Base-by-base conservation (phyloP, 2,113 vertebrate species). In the Prunella himalayana region DNA sequence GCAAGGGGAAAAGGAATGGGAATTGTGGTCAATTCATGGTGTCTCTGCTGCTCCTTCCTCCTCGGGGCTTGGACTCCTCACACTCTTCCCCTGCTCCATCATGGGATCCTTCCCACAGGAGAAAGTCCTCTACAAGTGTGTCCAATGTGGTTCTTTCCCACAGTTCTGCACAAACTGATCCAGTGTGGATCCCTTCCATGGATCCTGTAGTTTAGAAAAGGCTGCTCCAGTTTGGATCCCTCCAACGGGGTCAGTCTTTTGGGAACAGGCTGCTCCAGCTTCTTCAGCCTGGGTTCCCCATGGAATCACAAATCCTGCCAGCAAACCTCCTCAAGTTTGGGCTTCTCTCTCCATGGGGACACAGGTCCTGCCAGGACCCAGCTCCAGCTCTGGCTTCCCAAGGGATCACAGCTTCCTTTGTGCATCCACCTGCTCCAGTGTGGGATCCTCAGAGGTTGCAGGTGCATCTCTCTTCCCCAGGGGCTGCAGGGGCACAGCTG, bases 361-460 rank as follows among this genome's bases (percentile, higher is more conserved):
- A 21, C 33, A 37, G 14, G 19, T 72, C 41, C 51, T 56, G 41
- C 49, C 50, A 31, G 77, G 61, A 66, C 9, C 25, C 13, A 56
- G n/a, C 47, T 72, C 53, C 53, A 61, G 33, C 37, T 14, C 4
- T 15, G 56, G 19, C 3, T 71, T 22, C 21, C 65, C 41, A 35
- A 3, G 8, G 65, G 42, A n/a, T 64, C 41, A 12, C 21, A 25
- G 23, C n/a, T 20, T 71, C 11, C 33, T 69, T 33, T 0, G 2
- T 30, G 63, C 18, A 51, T 19, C 28, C 28, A 4, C n/a, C 49
- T 22, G 30, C 57, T 50, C 25, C 0, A 0, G 3, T 8, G 9
- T 44, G 77, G 33, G 44, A 31, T 72, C 31, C 59, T 57, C 35
- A 41, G 4, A 2, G 35, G 16, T 28, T 21, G 28, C 30, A 13